A percentile compares a stretch with the other conserved stretches of the same genome.
These are phyloP conservation scores for Phalacrocorax pelagicus DNA, from an alignment of 2,113 vertebrate genomes.

Conservation along the genomic window DNA sequence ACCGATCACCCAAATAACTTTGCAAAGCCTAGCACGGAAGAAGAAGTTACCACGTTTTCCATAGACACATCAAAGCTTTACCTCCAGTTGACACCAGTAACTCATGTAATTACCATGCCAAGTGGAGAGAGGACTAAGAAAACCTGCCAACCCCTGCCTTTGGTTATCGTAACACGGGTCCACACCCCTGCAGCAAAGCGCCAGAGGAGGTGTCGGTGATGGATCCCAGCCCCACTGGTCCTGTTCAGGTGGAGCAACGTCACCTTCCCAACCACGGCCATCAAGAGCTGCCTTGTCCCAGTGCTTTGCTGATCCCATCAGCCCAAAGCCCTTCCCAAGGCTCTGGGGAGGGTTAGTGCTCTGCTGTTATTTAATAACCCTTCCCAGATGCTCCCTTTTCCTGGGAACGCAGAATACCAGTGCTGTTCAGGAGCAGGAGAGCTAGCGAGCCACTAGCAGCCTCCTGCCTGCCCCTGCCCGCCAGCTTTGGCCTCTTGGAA, in stretches of 20 bases:
- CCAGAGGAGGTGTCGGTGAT: background rate
- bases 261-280: background rate
- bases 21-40: background rate
- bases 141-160: constrained; percentile 27
- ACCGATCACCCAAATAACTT: background rate
- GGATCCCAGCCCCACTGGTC: background rate
- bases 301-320: background rate
- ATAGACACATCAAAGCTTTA: constrained; percentile 40
- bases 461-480: background rate
- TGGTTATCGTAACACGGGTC: background rate
- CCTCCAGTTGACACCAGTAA: constrained; percentile 45
- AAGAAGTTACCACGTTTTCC: constrained; percentile 20
- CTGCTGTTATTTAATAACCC: background rate
- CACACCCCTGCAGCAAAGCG: background rate
- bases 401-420: background rate
- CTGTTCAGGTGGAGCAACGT: background rate
- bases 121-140: background rate
- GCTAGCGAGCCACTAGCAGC: background rate
- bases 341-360: background rate
- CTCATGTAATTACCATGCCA: background rate
- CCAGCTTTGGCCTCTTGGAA: background rate
- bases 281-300: background rate
- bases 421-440: background rate
- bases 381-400: background rate
- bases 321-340: background rate